Percentiles rank a stretch among this genome's conserved stretches.
phyloP scores from a whole-genome alignment of 2,888 invertebrate genomes.

The Boloria euphrosyne region DNA sequence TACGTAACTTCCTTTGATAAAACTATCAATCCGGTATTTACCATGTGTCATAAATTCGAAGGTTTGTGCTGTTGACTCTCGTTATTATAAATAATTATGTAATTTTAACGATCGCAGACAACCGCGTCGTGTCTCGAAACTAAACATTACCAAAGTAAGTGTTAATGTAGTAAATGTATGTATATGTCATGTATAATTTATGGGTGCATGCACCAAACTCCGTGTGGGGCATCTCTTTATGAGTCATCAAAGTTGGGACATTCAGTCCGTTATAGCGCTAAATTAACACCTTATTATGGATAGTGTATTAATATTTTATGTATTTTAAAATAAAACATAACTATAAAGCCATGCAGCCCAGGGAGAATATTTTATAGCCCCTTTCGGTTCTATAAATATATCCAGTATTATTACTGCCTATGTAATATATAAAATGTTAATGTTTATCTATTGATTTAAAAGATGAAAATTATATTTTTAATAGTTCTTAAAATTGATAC shows the following conservation, averaged over 20 bases:
- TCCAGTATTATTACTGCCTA: not conserved
- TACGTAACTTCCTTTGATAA: constrained; percentile 26
- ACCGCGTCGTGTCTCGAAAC: constrained; percentile 53
- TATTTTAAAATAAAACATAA: constrained; percentile 19
- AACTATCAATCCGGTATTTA: constrained; percentile 46
- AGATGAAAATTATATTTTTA: too few species aligned
- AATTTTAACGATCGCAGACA: constrained; percentile 63
- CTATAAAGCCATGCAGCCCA: constrained; percentile 5
- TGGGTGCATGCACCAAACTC: constrained; percentile 49
- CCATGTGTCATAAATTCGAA: constrained; percentile 63
- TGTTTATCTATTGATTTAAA: too few species aligned
- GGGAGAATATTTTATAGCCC: not conserved
- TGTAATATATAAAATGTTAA: too few species aligned
- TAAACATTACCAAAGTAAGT: constrained; percentile 58
- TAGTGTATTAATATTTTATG: constrained; percentile 21
- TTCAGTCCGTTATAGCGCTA: constrained; percentile 53
- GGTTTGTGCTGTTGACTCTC: constrained; percentile 66
- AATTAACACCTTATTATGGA: constrained; percentile 58
- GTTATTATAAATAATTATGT: constrained; percentile 73
- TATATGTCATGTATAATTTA: constrained; percentile 51
- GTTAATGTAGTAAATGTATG: constrained; percentile 47
- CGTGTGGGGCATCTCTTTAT: constrained; percentile 55
- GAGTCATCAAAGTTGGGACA: constrained; percentile 53
- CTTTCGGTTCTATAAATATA: not conserved
- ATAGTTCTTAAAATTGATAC: too few species aligned